These are phyloP conservation scores for Myiopsitta monachus DNA, from an alignment of 2,113 vertebrate genomes.

Conservation along the genomic window DNA sequence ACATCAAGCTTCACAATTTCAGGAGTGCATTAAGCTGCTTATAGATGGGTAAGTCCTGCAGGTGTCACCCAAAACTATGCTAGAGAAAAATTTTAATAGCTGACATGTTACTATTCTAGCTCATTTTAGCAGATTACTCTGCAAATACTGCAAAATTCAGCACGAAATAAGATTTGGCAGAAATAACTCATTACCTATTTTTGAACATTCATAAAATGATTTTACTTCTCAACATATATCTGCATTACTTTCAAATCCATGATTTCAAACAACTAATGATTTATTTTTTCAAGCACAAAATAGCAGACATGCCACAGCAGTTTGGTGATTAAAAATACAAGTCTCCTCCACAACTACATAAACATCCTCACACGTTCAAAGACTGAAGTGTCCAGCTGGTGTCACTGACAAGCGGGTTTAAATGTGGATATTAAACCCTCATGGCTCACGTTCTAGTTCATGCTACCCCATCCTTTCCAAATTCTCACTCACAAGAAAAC, in stretches of 20 bases:
- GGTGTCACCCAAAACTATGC: background rate
- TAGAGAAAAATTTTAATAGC: background rate
- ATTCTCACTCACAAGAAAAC: background rate
- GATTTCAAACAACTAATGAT: background rate
- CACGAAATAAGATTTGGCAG: background rate
- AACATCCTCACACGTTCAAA: background rate
- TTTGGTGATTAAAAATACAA: background rate
- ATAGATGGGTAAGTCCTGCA: background rate
- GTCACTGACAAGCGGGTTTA: background rate
- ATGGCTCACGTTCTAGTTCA: background rate
- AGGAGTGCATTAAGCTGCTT: background rate
- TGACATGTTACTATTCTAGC: background rate
- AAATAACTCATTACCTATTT: background rate
- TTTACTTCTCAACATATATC: background rate
- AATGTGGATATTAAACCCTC: fast-evolving
- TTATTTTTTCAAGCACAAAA: background rate
- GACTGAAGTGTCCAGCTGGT: background rate
- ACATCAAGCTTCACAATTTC: background rate
- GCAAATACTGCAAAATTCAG: background rate
- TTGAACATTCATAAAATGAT: background rate
- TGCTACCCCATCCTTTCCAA: background rate
- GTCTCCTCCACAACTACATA: background rate
- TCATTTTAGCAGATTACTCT: background rate
- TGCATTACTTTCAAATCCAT: background rate
- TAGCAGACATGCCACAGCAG: background rate